phyloP scores from a whole-genome alignment of 2,113 vertebrate genomes.

The Dipodomys merriami region DNA sequence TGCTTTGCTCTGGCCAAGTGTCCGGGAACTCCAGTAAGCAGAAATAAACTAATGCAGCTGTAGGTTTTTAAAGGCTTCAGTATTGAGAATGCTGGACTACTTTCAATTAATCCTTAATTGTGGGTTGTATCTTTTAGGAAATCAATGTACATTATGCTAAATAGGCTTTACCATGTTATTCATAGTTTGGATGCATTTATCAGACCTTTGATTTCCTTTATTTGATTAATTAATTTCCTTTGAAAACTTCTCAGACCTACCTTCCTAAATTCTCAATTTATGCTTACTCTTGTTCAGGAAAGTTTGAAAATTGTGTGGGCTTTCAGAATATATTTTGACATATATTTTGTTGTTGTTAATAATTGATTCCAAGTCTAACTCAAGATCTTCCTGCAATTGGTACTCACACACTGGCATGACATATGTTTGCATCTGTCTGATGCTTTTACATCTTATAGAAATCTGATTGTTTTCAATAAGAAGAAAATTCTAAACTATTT shows the following conservation, averaged over 20 bases:
- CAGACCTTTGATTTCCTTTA: not conserved
- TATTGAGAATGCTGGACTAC: not conserved
- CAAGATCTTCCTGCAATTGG: too few relatives aligned
- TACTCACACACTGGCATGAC: too few relatives aligned
- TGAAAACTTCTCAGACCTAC: not conserved
- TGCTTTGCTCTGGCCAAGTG: not conserved
- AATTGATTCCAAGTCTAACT: too few relatives aligned
- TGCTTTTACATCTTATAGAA: not conserved
- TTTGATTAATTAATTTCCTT: not conserved
- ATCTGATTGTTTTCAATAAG: not conserved
- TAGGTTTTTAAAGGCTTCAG: not conserved
- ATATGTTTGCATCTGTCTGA: not conserved
- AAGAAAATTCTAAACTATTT: not conserved
- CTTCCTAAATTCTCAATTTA: conserved; percentile 3
- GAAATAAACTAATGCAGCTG: conserved; percentile 31
- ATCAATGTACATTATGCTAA: not conserved
- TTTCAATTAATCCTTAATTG: conserved; percentile 13
- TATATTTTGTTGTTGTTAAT: not conserved
- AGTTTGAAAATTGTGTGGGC: not conserved
- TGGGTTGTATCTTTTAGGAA: not conserved
- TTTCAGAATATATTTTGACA: not conserved
- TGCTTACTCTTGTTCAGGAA: not conserved
- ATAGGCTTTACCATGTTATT: not conserved
- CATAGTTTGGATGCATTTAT: not conserved
- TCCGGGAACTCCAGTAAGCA: not conserved